Conservation (phyloP, 2,888 invertebrate species). For the Drosophila affinis region DNA sequence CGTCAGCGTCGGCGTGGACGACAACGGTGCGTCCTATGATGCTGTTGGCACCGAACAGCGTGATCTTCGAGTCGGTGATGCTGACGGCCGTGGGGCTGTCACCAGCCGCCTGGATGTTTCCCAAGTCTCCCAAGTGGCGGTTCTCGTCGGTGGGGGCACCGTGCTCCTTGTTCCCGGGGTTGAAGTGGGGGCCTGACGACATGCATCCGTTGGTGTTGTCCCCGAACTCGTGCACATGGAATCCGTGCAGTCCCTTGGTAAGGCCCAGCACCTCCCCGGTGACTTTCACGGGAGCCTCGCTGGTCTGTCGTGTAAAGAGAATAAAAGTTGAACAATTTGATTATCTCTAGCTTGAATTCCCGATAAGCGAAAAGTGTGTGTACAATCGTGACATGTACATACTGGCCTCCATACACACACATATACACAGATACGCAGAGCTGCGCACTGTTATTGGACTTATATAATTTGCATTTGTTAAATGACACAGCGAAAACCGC, state of each 20-base stretch:
- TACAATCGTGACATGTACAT: constrained; percentile 30
- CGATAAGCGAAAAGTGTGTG: constrained; percentile 41
- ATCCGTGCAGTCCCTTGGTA: constrained; percentile 88
- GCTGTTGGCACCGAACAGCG: constrained; percentile 88
- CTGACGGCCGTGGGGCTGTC: constrained; percentile 86
- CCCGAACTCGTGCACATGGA: constrained; percentile 98
- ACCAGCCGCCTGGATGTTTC: constrained; percentile 90
- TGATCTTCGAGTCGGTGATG: constrained; percentile 87
- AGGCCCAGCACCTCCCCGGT: constrained; percentile 93
- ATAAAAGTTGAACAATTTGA: neutral
- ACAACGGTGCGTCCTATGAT: constrained; percentile 94
- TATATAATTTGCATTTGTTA: constrained; percentile 61
- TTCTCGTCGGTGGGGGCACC: constrained; percentile 89
- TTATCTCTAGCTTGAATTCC: constrained; percentile 1
- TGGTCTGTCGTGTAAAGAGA: constrained; percentile 82
- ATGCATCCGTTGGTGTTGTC: constrained; percentile 98
- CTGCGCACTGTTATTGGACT: constrained; percentile 41
- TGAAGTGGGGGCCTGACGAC: constrained; percentile 97
- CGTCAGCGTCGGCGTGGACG: constrained; percentile 96
- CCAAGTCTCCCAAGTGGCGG: constrained; percentile 96
- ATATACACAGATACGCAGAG: constrained; percentile 3
- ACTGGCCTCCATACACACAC: neutral
- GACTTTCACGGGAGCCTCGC: constrained; percentile 89
- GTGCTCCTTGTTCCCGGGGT: constrained; percentile 92
- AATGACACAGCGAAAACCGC: constrained; percentile 58